Percentiles rank a stretch among this genome's conserved stretches.
Evolutionary conservation across 1,140 invertebrate species (phyloP).

Genomic region (Calephelis virginiensis): DNA sequence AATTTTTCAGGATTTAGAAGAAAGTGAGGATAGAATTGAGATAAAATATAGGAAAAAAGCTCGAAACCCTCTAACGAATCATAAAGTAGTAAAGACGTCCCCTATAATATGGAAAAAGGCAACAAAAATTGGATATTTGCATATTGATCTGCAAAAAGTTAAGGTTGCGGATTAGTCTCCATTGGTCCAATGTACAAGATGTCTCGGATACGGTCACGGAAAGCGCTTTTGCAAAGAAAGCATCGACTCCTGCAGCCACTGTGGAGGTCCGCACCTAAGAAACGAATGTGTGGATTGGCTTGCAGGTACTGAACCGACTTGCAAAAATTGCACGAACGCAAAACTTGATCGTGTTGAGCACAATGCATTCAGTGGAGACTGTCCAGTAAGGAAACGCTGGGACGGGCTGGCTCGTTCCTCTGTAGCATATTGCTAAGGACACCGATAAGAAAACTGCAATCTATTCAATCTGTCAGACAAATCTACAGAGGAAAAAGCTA

Average conservation of each 20-base stretch:
- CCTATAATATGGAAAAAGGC: not conserved
- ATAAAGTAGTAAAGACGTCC: not conserved
- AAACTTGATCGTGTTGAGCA: conserved; percentile 9
- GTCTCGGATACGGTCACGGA: conserved; percentile 25
- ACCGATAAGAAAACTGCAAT: not conserved
- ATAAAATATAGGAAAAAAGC: conserved; percentile 14
- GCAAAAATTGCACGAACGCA: too few relatives aligned
- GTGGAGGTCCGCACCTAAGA: conserved; percentile 15
- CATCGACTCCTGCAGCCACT: conserved; percentile 24
- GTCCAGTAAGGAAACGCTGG: conserved; percentile 22
- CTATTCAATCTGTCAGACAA: too few relatives aligned
- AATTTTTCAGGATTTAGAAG: conserved; percentile 5
- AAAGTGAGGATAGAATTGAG: not conserved
- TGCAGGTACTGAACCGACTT: not conserved
- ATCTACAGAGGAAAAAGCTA: too few relatives aligned
- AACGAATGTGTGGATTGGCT: not conserved
- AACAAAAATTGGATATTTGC: too few relatives aligned
- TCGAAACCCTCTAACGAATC: conserved; percentile 13
- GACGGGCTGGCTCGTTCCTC: conserved; percentile 15
- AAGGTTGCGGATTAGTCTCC: not conserved
- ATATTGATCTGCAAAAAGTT: too few relatives aligned
- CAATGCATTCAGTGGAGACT: conserved; percentile 17
- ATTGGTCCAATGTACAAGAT: conserved; percentile 23
- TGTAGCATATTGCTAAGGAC: conserved; percentile 30
- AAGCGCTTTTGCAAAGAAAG: conserved; percentile 18